Conservation (phyloP, 2,113 vertebrate genomes). For the Delphinus delphis region DNA sequence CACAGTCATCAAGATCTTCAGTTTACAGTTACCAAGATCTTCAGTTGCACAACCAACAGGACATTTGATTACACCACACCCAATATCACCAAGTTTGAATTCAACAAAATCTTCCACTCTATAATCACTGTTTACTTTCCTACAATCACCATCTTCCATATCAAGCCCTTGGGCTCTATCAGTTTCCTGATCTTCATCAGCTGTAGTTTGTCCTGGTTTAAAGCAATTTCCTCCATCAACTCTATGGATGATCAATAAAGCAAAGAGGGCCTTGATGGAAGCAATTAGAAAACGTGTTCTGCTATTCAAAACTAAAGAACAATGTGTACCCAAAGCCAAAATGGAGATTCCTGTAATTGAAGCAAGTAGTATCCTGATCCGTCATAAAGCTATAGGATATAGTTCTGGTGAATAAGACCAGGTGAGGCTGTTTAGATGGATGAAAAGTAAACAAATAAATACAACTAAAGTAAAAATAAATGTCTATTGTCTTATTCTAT, state of each 20-base stretch:
- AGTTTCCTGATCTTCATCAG: background rate
- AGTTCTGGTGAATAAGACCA: background rate
- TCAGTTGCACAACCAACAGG: background rate
- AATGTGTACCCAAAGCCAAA: background rate
- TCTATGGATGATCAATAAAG: background rate
- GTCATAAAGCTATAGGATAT: background rate
- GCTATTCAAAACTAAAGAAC: background rate
- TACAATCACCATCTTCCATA: background rate
- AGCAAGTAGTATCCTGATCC: background rate
- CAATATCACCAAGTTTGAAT: background rate
- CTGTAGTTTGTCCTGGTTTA: background rate
- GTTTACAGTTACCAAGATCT: background rate
- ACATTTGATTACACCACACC: background rate
- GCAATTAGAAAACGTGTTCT: background rate
- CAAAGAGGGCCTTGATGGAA: background rate
- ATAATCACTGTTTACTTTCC: background rate
- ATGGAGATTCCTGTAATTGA: background rate
- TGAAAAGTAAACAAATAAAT: slow-evolving; percentile 11
- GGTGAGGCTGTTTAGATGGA: background rate
- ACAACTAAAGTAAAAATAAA: background rate
- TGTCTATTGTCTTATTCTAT: background rate
- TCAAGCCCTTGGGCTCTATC: background rate
- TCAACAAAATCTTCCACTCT: background rate
- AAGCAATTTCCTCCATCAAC: background rate
- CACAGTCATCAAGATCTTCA: background rate